These are phyloP conservation scores for Gyps fulvus DNA, from an alignment of 2,113 vertebrate genomes.

Conservation along the genomic window DNA sequence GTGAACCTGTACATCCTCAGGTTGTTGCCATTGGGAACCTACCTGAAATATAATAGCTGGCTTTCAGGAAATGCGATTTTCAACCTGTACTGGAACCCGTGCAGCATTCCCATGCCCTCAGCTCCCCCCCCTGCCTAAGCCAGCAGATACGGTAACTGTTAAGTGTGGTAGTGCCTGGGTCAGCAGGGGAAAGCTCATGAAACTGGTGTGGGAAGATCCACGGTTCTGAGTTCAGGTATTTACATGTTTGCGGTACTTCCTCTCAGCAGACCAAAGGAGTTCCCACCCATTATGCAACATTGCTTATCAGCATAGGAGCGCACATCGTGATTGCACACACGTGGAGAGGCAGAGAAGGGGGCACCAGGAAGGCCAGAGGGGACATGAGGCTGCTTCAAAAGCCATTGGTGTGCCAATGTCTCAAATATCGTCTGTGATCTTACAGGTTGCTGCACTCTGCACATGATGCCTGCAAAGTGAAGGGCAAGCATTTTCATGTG, in stretches of 20 bases:
- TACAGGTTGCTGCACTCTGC: not conserved
- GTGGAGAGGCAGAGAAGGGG: not conserved
- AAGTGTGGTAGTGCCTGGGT: not conserved
- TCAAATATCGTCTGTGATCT: fast-evolving
- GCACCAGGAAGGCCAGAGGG: not conserved
- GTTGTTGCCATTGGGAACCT: not conserved
- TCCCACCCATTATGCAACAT: fast-evolving
- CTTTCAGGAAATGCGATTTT: not conserved
- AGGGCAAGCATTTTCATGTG: not conserved
- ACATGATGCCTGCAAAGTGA: not conserved
- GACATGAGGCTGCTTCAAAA: not conserved
- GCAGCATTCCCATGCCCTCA: not conserved
- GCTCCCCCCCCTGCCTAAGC: not conserved
- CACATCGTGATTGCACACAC: fast-evolving
- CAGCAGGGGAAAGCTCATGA: not conserved
- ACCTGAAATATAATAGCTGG: not conserved
- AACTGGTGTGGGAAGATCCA: not conserved
- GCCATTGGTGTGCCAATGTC: fast-evolving
- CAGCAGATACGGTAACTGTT: fast-evolving
- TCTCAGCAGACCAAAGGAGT: not conserved
- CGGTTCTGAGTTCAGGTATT: not conserved
- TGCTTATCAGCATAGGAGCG: too few relatives aligned
- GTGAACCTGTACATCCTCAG: not conserved
- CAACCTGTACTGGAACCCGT: not conserved
- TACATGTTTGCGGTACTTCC: not conserved